Evolutionary conservation across 2,113 vertebrate genomes (phyloP), one percentile per base, ranked within the genome.

Genomic region (Phasianus colchicus): DNA sequence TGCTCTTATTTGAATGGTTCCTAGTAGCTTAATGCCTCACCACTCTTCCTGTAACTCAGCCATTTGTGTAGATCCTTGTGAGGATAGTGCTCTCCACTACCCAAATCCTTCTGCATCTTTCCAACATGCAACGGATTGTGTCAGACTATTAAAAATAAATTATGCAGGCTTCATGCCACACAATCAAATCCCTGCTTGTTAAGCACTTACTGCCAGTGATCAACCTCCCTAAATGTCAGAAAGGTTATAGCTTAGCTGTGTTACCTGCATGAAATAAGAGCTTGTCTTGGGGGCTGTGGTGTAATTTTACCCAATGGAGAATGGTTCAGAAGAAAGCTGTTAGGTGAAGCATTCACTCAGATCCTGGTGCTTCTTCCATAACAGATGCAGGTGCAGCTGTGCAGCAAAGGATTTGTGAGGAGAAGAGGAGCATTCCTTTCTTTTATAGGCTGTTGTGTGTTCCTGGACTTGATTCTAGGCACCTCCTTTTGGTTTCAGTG

Each of bases 131-230:
- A 63, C 45, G 90, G 85, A 48, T 90, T 94, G 94, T 84, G 81
- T 72, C 93, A 95, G 90, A 79, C 86, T 86, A 65, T 95, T 91
- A 84, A 86, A 89, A 83, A 78, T 52, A 90, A 91, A 88, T 92
- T 95, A 95, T 88, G 91, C 88, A 86, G 93, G 95, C 90, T 95
- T 69, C 0, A 1, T 95, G 93, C 91, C 94, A 95, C 83, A 69
- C 61, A 88, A 90, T 95, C 93, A 94, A 43, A 95, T 88, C 93
- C 71, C 79, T 91, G 91, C 96, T 95, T 95, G 95, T 96, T 92
- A 93, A 95, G 76, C 90, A 36, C 88, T 96, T 94, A 88, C 40
- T 5, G 5, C 58, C 58, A 63, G 88, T 90, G 95, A 95, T 95
- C 93, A 95, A 88, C 30, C 61, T 58, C 52, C 94, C 83, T 72